Conservation (phyloP, 2,797 vertebrate species). For the Myotis planiceps region DNA sequence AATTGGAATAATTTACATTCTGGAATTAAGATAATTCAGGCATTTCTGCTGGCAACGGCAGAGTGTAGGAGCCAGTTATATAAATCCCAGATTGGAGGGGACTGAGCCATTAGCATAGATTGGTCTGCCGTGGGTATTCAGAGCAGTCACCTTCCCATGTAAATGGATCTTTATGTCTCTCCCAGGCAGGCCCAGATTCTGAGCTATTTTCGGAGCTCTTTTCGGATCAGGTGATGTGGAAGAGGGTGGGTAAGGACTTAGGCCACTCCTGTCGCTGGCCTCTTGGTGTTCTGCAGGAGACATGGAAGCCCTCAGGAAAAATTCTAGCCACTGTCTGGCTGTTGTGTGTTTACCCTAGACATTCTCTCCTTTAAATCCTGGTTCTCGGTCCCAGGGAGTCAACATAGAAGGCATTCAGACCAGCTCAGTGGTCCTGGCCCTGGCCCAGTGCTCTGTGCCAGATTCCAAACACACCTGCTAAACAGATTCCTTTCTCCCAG, state of each 20-base stretch:
- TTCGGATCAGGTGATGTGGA: slow-evolving; percentile 55
- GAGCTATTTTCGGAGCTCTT: slow-evolving; percentile 55
- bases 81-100: slow-evolving; percentile 74
- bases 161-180: slow-evolving; percentile 77
- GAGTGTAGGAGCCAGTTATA: slow-evolving; percentile 69
- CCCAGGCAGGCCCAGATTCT: slow-evolving; percentile 61
- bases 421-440: slow-evolving; percentile 79
- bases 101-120: slow-evolving; percentile 67
- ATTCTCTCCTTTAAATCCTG: slow-evolving; percentile 65
- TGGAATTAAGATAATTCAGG: slow-evolving; percentile 81
- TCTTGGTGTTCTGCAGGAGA: slow-evolving; percentile 52
- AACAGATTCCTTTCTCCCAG: slow-evolving; percentile 83
- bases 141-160: slow-evolving; percentile 69
- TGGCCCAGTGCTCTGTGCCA: slow-evolving; percentile 80
- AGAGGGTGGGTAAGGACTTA: slow-evolving; percentile 53
- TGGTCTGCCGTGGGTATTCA: slow-evolving; percentile 60
- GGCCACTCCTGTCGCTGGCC: slow-evolving; percentile 7
- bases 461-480: slow-evolving; percentile 86
- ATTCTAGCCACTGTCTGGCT: slow-evolving; percentile 74
- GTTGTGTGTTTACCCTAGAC: slow-evolving; percentile 66
- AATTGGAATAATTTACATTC: slow-evolving; percentile 83
- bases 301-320: slow-evolving; percentile 60
- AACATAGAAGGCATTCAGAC: slow-evolving; percentile 84
- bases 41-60: slow-evolving; percentile 68
- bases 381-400: slow-evolving; percentile 77